A percentile compares a stretch with the other conserved stretches of the same genome.
Evolutionary conservation across 2,797 vertebrate genomes (phyloP).

Genomic region (Paramormyrops hopkinsi): DNA sequence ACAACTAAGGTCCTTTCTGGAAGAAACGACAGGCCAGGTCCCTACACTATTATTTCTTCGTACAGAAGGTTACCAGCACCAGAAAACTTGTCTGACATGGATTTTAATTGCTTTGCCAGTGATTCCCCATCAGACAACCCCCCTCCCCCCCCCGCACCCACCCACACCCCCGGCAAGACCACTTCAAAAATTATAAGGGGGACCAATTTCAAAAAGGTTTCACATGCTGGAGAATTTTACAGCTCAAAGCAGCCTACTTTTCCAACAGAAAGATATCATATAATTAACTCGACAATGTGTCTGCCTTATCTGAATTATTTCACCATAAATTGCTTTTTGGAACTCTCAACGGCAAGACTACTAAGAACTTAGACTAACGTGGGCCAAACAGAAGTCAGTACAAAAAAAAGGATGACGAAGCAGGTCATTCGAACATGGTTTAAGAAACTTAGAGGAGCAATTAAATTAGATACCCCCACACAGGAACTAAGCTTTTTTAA

Average conservation of each 20-base stretch:
- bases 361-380: not conserved
- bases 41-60: not conserved
- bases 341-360: not conserved
- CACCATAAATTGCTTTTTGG: not conserved
- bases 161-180: not conserved
- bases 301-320: not conserved
- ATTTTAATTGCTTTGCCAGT: not conserved
- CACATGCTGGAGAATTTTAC: not conserved
- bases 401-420: not conserved
- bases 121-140: not conserved
- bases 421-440: not conserved
- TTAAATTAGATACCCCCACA: not conserved
- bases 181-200: not conserved
- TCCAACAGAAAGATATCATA: not conserved
- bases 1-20: not conserved
- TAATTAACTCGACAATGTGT: not conserved
- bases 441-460: not conserved
- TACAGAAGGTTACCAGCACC: not conserved
- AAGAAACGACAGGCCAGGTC: not conserved
- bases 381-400: not conserved
- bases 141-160: not conserved
- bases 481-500: not conserved
- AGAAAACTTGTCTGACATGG: not conserved
- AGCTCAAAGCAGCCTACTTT: not conserved
- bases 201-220: not conserved